These are phyloP conservation scores for Hyperoplus immaculatus DNA, from an alignment of 2,797 vertebrate genomes.

Conservation along the genomic window DNA sequence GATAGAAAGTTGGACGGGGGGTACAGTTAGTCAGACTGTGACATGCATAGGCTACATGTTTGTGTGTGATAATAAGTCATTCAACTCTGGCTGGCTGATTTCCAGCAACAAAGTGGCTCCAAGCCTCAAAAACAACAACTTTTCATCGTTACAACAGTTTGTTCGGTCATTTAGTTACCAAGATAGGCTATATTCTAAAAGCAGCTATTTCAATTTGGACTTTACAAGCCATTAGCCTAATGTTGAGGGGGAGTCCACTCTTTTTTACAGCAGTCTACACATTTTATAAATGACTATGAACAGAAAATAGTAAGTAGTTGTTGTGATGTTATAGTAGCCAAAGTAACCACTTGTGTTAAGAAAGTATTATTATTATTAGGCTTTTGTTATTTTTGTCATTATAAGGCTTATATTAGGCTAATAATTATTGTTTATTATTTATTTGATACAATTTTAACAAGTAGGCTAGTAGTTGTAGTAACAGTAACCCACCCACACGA, in stretches of 20 bases:
- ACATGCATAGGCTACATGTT: conserved; percentile 8
- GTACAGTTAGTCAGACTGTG: conserved; percentile 11
- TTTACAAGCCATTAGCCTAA: background rate
- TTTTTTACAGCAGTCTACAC: too few relatives aligned
- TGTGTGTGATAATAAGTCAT: conserved; percentile 17
- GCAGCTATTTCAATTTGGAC: background rate
- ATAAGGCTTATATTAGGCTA: too few relatives aligned
- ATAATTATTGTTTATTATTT: too few relatives aligned
- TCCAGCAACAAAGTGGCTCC: background rate
- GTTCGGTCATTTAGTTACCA: conserved; percentile 1
- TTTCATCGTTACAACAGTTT: conserved; percentile 1
- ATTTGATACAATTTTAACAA: too few relatives aligned
- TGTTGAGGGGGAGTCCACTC: background rate
- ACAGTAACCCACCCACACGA: too few relatives aligned
- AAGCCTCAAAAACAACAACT: background rate
- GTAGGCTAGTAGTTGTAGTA: too few relatives aligned
- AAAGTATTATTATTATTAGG: too few relatives aligned
- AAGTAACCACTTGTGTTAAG: too few relatives aligned
- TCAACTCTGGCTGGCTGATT: background rate
- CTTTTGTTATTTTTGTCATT: too few relatives aligned
- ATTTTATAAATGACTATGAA: too few relatives aligned
- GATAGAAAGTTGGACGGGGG: conserved; percentile 30
- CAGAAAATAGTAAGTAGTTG: too few relatives aligned
- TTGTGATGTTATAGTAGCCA: too few relatives aligned
- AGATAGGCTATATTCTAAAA: background rate